Evolutionary conservation across 2,888 invertebrate genomes (phyloP).

Genomic region (Lepidochrysops patricia): DNA sequence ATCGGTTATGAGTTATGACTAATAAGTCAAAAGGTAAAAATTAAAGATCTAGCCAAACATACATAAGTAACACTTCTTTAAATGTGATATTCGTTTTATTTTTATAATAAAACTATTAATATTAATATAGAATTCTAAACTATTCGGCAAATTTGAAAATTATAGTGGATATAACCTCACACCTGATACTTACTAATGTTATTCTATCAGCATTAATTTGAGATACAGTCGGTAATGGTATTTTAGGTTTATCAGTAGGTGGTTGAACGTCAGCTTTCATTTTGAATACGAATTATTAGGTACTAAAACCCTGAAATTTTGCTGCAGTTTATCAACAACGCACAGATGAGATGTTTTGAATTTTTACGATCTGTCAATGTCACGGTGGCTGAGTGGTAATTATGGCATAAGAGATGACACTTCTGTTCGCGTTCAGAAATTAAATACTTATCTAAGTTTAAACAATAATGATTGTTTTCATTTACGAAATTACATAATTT

Average conservation of each 20-base stretch:
- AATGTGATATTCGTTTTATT: too few species aligned
- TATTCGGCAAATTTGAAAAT: background rate
- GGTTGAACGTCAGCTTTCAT: slow-evolving; percentile 51
- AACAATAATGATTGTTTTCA: too few species aligned
- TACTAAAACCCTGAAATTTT: slow-evolving; percentile 10
- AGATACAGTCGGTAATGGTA: slow-evolving; percentile 85
- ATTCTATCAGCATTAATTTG: slow-evolving; percentile 93
- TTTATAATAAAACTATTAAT: background rate
- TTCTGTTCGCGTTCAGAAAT: too few species aligned
- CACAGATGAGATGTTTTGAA: slow-evolving; percentile 16
- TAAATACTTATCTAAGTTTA: too few species aligned
- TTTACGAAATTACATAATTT: too few species aligned
- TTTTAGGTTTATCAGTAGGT: slow-evolving; percentile 59
- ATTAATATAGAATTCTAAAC: too few species aligned
- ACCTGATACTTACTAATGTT: slow-evolving; percentile 79
- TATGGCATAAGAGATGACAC: slow-evolving; percentile 8
- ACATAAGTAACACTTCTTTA: too few species aligned
- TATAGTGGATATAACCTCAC: slow-evolving; percentile 39
- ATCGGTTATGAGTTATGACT: too few species aligned
- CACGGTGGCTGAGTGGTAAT: too few species aligned
- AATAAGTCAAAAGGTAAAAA: too few species aligned
- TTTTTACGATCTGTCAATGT: slow-evolving; percentile 13
- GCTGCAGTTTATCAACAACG: slow-evolving; percentile 25
- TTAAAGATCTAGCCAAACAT: too few species aligned
- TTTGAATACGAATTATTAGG: slow-evolving; percentile 22